phyloP scores from a whole-genome alignment of 2,888 invertebrate genomes.

The Agrotis ipsilon region DNA sequence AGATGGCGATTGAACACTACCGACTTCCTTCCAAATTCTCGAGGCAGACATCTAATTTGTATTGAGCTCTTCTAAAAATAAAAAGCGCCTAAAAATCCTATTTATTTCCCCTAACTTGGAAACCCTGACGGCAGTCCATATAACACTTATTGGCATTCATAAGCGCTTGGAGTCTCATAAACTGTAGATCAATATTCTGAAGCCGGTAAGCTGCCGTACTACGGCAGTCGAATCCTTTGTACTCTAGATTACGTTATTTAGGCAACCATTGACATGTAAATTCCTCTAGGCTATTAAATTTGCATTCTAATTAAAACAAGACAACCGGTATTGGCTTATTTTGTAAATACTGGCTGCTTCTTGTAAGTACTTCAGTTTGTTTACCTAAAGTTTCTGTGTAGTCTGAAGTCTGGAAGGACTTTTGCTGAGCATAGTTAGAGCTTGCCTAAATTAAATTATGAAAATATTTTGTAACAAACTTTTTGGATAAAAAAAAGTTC shows the following conservation, averaged over 20 bases:
- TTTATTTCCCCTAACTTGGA: too few species aligned
- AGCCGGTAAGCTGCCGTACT: constrained; percentile 73
- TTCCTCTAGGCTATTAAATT: constrained; percentile 89
- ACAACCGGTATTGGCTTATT: constrained; percentile 78
- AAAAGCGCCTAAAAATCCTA: too few species aligned
- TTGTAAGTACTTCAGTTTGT: constrained; percentile 73
- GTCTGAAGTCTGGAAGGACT: constrained; percentile 32
- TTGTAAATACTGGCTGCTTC: constrained; percentile 67
- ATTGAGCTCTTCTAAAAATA: too few species aligned
- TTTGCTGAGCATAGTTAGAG: constrained; percentile 21
- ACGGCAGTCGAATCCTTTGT: constrained; percentile 81
- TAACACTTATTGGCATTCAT: constrained; percentile 78
- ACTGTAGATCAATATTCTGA: constrained; percentile 79
- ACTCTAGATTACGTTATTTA: constrained; percentile 85
- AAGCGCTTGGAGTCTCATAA: constrained; percentile 74
- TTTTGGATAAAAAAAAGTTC: too few species aligned
- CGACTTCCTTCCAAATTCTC: too few species aligned
- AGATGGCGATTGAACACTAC: too few species aligned
- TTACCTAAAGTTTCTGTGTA: constrained; percentile 59
- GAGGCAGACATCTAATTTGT: too few species aligned
- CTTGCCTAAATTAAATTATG: constrained; percentile 12
- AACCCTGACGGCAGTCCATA: constrained; percentile 13
- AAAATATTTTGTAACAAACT: not conserved
- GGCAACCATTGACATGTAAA: constrained; percentile 90
- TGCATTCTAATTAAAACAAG: constrained; percentile 90